Percentiles rank a stretch among this genome's conserved stretches.
phyloP scores from a whole-genome alignment of 2,113 vertebrate species.

The Pteronura brasiliensis region DNA sequence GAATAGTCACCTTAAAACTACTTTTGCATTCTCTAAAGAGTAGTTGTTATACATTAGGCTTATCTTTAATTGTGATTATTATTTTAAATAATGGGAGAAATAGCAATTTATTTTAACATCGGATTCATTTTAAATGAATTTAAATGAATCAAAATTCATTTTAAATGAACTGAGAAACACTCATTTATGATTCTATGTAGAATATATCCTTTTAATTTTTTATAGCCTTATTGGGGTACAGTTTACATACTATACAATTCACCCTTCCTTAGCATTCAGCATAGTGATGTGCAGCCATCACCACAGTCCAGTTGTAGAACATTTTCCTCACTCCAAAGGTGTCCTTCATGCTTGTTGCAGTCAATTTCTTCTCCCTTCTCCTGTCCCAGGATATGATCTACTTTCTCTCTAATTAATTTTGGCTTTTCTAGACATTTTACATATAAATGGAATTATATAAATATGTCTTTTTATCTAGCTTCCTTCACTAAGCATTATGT shows the following conservation, averaged over 20 bases:
- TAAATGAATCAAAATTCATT: not conserved
- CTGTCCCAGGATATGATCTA: not conserved
- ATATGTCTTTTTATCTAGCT: not conserved
- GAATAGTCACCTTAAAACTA: not conserved
- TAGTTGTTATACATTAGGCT: not conserved
- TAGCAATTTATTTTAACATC: not conserved
- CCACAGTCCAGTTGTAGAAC: not conserved
- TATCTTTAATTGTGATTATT: not conserved
- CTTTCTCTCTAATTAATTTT: not conserved
- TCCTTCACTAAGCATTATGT: not conserved
- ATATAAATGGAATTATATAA: not conserved
- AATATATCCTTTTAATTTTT: not conserved
- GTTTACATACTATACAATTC: not conserved
- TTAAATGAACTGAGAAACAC: not conserved
- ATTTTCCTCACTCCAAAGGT: not conserved
- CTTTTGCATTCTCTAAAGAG: not conserved
- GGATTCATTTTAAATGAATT: not conserved
- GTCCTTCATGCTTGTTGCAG: not conserved
- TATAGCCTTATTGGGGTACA: not conserved
- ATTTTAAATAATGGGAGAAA: not conserved
- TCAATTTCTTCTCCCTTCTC: not conserved
- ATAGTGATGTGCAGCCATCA: not conserved
- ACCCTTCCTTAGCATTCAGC: not conserved
- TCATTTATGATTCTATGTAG: not conserved
- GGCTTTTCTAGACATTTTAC: not conserved